Conservation (phyloP, 53 echinoderm and acorn worm genomes). For the Zoroaster sp. region DNA sequence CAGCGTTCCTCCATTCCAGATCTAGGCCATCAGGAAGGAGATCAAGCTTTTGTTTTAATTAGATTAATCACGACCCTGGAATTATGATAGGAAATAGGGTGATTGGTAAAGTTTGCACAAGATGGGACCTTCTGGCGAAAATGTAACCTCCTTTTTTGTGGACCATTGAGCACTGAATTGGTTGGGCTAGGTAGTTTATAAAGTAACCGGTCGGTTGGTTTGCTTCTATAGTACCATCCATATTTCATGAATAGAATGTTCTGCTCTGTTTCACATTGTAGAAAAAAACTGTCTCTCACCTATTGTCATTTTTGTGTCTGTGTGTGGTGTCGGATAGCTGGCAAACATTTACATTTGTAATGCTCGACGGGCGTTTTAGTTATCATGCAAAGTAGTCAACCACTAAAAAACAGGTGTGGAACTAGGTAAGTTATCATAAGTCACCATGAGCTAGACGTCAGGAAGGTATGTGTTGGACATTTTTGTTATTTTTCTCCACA, state of each 20-base stretch:
- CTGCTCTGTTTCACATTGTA: slow-evolving; percentile 40
- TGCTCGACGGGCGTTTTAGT: slow-evolving; percentile 7
- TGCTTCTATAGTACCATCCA: slow-evolving; percentile 23
- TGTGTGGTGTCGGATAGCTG: neutral
- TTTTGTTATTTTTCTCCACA: neutral
- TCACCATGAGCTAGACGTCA: too few species aligned
- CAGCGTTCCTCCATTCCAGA: too few species aligned
- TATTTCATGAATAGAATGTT: slow-evolving; percentile 40
- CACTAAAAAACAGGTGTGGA: neutral
- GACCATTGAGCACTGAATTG: neutral
- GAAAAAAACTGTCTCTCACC: slow-evolving; percentile 12
- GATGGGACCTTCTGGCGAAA: neutral
- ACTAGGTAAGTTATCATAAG: neutral
- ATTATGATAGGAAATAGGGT: neutral
- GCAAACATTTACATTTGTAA: slow-evolving; percentile 23
- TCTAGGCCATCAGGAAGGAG: neutral
- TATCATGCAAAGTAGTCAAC: neutral
- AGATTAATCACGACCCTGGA: neutral
- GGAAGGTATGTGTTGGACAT: neutral
- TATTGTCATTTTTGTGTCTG: slow-evolving; percentile 43
- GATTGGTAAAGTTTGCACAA: neutral
- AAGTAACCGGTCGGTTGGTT: neutral
- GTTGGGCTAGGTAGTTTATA: neutral
- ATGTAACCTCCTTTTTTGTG: neutral
- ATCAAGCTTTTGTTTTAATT: neutral